phyloP scores from a whole-genome alignment of 2,888 invertebrate genomes.

The Catocala sponsa region DNA sequence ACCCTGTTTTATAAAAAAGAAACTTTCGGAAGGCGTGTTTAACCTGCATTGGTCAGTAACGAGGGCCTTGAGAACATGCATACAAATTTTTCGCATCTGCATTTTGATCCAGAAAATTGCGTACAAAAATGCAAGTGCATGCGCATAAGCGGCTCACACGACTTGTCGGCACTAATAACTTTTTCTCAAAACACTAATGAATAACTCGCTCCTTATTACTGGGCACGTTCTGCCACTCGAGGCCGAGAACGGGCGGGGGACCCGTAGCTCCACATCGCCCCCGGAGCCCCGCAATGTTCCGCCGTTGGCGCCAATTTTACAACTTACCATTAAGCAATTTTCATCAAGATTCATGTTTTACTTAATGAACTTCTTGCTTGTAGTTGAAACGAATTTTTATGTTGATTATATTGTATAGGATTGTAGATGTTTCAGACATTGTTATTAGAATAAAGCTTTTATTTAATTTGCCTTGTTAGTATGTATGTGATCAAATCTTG shows the following conservation, averaged over 20 bases:
- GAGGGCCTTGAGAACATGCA: constrained; percentile 38
- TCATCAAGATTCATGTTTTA: constrained; percentile 74
- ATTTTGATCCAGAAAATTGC: constrained; percentile 73
- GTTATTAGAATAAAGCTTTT: constrained; percentile 1
- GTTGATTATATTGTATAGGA: constrained; percentile 37
- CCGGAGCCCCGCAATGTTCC: constrained; percentile 27
- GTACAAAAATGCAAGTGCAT: constrained; percentile 78
- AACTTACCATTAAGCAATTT: constrained; percentile 77
- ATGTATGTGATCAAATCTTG: too few relatives aligned
- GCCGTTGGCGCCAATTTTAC: constrained; percentile 70
- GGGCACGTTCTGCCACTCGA: constrained; percentile 81
- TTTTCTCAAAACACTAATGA: constrained; percentile 86
- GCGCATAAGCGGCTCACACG: constrained; percentile 70
- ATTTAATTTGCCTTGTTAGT: too few relatives aligned
- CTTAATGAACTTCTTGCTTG: constrained; percentile 66
- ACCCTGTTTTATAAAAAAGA: constrained; percentile 19
- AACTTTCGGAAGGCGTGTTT: constrained; percentile 10
- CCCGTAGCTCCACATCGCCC: not conserved
- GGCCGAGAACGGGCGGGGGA: constrained; percentile 20
- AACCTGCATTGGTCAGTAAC: constrained; percentile 45
- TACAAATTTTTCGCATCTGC: constrained; percentile 51
- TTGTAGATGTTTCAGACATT: constrained; percentile 29
- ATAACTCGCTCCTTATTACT: constrained; percentile 83
- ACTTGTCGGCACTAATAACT: constrained; percentile 79
- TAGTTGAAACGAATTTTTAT: constrained; percentile 49